Base-by-base conservation (phyloP, 2,797 vertebrate species). In the Platalea minor region DNA sequence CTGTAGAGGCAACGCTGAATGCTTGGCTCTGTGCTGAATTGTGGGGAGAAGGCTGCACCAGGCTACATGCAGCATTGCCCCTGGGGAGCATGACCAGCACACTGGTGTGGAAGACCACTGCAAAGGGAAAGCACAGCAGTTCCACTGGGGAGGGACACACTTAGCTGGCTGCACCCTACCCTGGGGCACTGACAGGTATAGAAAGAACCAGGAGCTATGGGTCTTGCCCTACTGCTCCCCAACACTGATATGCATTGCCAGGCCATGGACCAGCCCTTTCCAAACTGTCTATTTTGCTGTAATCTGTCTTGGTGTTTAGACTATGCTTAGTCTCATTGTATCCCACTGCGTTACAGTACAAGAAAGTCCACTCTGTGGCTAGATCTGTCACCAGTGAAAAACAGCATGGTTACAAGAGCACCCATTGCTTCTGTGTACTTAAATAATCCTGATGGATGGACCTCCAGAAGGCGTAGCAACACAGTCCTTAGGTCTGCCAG, bases 111-210 rank as follows among this genome's bases (percentile, higher is more conserved):
- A 84, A 78, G n/a, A 63, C 15, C 16, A 11, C 33, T 69, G n/a
- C 39, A 77, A 89, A 79, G 23, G 37, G 17, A 41, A 72, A 56
- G 9, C 53, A 59, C 15, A 67, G 26, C 6, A 14, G 3, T 63
- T 68, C n/a, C 37, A 25, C 17, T 25, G 13, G 4, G 18, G 12
- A 64, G 10, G 29, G 13, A 19, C 5, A 2, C 15, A n/a, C 19
- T 53, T 23, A 60, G 19, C 41, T 89, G 11, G 2, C 13, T 77
- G n/a, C 28, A 64, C 16, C 13, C 35, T 75, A 11, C 4, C 17
- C 9, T 10, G 10, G 2, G 8, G 17, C 8, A 39, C 11, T 23
- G 31, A 41, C 2, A 2, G 7, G 4, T n/a, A 2, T 57, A 24
- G 67, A 54, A 84, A 57, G 12, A 51, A 9, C 19, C 29, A 75